These are phyloP conservation scores for Lydus trimaculatus DNA, from an alignment of 2,888 invertebrate genomes.

Conservation along the genomic window DNA sequence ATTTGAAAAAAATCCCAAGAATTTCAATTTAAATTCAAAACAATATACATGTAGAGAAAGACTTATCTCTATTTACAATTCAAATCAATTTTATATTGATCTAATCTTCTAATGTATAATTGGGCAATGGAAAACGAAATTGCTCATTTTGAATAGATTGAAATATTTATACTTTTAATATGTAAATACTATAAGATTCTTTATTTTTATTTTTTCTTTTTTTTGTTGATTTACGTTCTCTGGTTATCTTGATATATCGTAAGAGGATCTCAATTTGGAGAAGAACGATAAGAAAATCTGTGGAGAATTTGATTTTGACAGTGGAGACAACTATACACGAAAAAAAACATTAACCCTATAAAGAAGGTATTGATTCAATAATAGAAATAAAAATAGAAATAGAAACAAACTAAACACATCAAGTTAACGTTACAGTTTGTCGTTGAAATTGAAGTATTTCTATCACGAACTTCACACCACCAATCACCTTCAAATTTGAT, in stretches of 20 bases:
- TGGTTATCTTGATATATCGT: no score
- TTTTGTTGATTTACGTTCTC: no score
- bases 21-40: background rate
- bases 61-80: conserved; percentile 1
- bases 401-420: background rate
- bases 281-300: no score
- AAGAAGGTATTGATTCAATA: background rate
- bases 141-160: background rate
- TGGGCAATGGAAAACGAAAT: background rate
- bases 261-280: no score
- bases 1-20: background rate
- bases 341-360: no score
- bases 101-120: background rate
- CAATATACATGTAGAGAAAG: background rate
- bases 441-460: background rate
- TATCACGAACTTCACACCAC: background rate
- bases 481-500: background rate
- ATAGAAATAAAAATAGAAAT: background rate
- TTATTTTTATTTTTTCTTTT: no score
- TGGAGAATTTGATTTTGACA: no score
- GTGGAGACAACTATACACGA: no score
- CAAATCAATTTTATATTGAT: background rate
- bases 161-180: background rate
- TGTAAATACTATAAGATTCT: no score
- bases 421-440: background rate